Evolutionary conservation across 2,113 vertebrate species (phyloP).

Genomic region (Cryptoleucopteryx plumbea): DNA sequence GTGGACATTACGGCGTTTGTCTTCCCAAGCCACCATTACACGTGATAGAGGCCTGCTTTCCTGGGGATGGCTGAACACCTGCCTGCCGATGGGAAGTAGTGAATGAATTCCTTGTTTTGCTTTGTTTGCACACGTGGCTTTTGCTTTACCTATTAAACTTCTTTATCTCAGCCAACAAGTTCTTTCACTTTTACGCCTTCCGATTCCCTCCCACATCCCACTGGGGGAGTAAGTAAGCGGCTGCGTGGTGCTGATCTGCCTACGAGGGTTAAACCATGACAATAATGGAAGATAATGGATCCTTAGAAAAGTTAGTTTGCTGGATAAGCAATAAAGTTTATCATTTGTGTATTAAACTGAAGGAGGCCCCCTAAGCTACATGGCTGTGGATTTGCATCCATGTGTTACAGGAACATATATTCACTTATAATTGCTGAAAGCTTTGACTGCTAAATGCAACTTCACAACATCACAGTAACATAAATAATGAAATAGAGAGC

Average conservation of each 20-base stretch:
- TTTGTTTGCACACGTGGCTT: too few relatives aligned
- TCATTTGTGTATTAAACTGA: not conserved
- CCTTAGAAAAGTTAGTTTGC: not conserved
- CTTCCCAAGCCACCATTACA: not conserved
- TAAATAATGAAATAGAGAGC: not conserved
- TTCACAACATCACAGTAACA: not conserved
- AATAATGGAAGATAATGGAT: not conserved
- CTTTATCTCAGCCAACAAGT: not conserved
- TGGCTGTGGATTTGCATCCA: not conserved
- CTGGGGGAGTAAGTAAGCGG: accelerated
- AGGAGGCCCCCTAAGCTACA: not conserved
- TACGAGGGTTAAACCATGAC: not conserved
- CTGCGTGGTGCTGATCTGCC: not conserved
- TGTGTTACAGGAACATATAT: not conserved
- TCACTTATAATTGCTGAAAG: not conserved
- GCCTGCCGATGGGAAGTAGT: not conserved
- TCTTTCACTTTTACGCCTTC: not conserved
- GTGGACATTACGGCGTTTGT: not conserved
- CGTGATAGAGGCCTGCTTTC: not conserved
- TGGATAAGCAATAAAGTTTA: not conserved
- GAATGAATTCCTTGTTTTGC: not conserved
- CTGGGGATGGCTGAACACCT: not conserved
- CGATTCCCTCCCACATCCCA: not conserved
- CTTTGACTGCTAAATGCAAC: not conserved
- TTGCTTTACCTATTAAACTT: not conserved